Evolutionary conservation across 2,113 vertebrate genomes (phyloP), one percentile per base, ranked within the genome.

Genomic region (Nibea coibor): DNA sequence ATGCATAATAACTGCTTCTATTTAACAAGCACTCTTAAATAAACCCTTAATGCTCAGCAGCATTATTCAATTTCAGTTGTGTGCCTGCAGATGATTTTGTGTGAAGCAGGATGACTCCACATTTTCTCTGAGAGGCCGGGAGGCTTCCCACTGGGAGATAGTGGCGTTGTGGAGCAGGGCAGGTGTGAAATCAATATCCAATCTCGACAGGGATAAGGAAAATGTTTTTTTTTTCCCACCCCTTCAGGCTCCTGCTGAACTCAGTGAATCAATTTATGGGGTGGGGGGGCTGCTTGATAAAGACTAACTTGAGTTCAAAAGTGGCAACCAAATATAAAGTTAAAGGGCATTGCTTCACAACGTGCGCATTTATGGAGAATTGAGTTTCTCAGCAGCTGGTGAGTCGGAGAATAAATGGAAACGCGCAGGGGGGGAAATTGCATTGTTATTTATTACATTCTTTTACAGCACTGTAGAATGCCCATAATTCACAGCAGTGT

Each of bases 171-270:
- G 71, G 66, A 88, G 82, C 65, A 67, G 84, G 75, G 80, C 74
- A 86, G 87, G 82, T 86, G 66, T 51, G 8, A 91, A 93, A 93
- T 94, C 92, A 69, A 94, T 93, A 93, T 87, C 82, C 81, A 93
- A 93, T 94, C 92, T 92, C 90, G 88, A 78, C 87, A 75, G 83
- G 85, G 89, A 91, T 88, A 89, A 84, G 90, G 88, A 89, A 87
- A 86, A 87, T 75, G 43, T 80, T 80, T 64, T 1, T 35, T 86
- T 84, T 80, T 68, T 39, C 2, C 35, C 35, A n/a, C n/a, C 69
- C 77, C 85, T 83, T 43, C 26, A 11, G 83, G 75, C 89, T 81
- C 78, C 82, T 66, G 82, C 80, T 77, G 83, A 82, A 78, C 70
- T 82, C 77, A 82, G 83, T 88, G 75, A 89, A 92, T 92, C 86